These are phyloP conservation scores for Ctenopoma multispine DNA, from an alignment of 2,797 vertebrate species.

Conservation along the genomic window DNA sequence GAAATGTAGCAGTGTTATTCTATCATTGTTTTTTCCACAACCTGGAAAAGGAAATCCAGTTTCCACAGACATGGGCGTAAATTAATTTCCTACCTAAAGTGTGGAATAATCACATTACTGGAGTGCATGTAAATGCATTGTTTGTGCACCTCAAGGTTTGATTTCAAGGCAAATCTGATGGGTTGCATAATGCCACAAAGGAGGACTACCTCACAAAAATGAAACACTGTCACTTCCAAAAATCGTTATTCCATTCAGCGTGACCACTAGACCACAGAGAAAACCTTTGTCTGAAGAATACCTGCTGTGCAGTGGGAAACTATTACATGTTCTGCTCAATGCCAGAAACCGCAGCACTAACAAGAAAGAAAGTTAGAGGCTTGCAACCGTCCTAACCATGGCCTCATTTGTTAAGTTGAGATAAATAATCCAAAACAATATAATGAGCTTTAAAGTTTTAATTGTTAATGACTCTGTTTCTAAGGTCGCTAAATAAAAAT, in stretches of 20 bases:
- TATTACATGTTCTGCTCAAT: not conserved
- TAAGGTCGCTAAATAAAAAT: slow-evolving; percentile 6
- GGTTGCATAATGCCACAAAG: slow-evolving; percentile 17
- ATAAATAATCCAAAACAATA: slow-evolving; percentile 29
- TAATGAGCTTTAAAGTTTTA: slow-evolving; percentile 8
- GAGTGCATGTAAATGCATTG: slow-evolving; percentile 21
- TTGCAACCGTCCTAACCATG: not conserved
- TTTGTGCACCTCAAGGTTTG: slow-evolving; percentile 30
- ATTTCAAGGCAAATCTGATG: slow-evolving; percentile 41
- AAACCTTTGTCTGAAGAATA: slow-evolving; percentile 17
- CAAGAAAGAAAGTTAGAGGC: slow-evolving; percentile 7
- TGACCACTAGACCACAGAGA: not conserved
- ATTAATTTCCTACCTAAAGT: slow-evolving; percentile 43
- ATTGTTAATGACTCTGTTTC: not conserved
- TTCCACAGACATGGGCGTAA: slow-evolving; percentile 22
- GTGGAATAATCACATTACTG: slow-evolving; percentile 48
- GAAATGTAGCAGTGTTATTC: slow-evolving; percentile 24
- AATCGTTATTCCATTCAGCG: slow-evolving; percentile 26
- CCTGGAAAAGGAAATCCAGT: slow-evolving; percentile 35
- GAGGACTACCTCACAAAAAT: slow-evolving; percentile 13
- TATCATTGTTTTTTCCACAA: slow-evolving; percentile 46
- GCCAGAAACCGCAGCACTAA: slow-evolving; percentile 9
- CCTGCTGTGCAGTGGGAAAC: not conserved
- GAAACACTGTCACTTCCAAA: slow-evolving; percentile 5
- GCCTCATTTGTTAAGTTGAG: slow-evolving; percentile 4